Conservation (phyloP, 2,888 invertebrate species). For the Stenurella melanura region DNA sequence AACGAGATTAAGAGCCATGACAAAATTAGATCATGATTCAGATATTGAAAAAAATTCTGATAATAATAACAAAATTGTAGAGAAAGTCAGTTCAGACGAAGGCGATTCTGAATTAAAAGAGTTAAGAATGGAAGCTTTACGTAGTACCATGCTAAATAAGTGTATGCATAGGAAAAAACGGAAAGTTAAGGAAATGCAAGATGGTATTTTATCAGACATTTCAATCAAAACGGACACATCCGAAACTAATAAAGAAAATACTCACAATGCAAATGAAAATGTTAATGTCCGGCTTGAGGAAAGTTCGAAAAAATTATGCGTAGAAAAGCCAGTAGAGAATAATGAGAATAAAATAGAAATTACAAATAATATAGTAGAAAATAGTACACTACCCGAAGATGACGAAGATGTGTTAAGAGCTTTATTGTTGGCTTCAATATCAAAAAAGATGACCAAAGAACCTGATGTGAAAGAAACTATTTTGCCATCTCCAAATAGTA, state of each 20-base stretch:
- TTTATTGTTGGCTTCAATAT: conserved; percentile 77
- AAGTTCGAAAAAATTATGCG: conserved; percentile 56
- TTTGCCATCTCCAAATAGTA: conserved; percentile 19
- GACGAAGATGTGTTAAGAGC: conserved; percentile 79
- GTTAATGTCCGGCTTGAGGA: conserved; percentile 66
- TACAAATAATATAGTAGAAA: conserved; percentile 29
- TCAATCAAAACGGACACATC: conserved; percentile 44
- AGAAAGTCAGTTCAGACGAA: conserved; percentile 49
- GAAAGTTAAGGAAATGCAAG: conserved; percentile 58
- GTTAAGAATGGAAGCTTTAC: conserved; percentile 80
- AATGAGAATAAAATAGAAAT: conserved; percentile 38
- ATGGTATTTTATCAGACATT: conserved; percentile 37
- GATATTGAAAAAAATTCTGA: conserved; percentile 30
- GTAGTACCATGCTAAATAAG: conserved; percentile 81
- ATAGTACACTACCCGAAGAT: conserved; percentile 72
- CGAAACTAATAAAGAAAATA: conserved; percentile 63
- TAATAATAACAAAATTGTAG: conserved; percentile 38
- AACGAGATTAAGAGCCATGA: conserved; percentile 68
- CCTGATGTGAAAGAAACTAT: conserved; percentile 29
- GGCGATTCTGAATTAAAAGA: conserved; percentile 78
- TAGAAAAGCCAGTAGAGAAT: conserved; percentile 21
- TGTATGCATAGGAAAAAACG: conserved; percentile 76
- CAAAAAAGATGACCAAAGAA: conserved; percentile 75
- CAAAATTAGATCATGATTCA: conserved; percentile 47
- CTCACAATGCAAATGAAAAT: conserved; percentile 58